These are phyloP conservation scores for Agonum fuliginosum DNA, from an alignment of 2,888 invertebrate genomes.

Conservation along the genomic window DNA sequence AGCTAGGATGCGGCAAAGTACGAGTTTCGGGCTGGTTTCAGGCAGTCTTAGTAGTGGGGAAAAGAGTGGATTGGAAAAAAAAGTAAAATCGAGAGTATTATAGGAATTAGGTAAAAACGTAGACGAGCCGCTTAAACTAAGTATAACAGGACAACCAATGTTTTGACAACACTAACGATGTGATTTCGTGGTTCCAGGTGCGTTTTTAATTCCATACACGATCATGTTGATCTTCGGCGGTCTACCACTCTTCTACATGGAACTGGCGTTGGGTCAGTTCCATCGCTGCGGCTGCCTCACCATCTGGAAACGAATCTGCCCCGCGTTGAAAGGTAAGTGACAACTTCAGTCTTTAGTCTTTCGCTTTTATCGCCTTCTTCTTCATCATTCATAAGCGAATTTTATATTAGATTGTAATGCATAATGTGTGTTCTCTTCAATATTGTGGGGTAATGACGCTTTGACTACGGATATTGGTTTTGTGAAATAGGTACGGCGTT, in stretches of 20 bases:
- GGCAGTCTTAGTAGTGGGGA: too few species aligned
- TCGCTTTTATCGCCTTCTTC: neutral
- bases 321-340: constrained; percentile 88
- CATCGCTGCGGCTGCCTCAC: constrained; percentile 94
- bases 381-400: constrained; percentile 29
- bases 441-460: neutral
- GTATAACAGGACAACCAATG: too few species aligned
- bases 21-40: too few species aligned
- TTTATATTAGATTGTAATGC: constrained; percentile 8
- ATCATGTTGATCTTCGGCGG: constrained; percentile 95
- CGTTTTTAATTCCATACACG: constrained; percentile 94
- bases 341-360: neutral
- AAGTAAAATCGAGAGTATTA: too few species aligned
- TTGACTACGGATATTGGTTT: neutral
- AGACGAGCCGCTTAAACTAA: too few species aligned
- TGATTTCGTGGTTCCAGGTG: constrained; percentile 78
- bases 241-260: constrained; percentile 96
- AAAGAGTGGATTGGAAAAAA: too few species aligned
- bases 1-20: too few species aligned
- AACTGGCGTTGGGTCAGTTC: constrained; percentile 94
- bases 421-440: neutral
- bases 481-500: too few species aligned
- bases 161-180: neutral
- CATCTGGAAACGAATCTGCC: constrained; percentile 94
- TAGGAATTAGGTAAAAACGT: too few species aligned